phyloP scores from a whole-genome alignment of 2,888 invertebrate species.

The Chrysolina haemoptera region DNA sequence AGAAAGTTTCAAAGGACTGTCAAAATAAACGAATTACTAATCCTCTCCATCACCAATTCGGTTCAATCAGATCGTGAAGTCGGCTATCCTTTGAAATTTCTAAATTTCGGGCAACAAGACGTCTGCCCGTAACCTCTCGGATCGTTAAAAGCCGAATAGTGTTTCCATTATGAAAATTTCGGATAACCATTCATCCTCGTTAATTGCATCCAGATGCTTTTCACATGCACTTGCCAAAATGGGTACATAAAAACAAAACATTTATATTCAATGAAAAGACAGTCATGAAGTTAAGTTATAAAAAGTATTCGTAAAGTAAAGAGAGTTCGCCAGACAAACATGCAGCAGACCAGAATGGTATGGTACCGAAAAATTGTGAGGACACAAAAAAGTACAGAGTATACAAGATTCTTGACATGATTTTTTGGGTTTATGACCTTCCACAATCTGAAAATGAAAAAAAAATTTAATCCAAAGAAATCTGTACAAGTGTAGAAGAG shows the following conservation, averaged over 20 bases:
- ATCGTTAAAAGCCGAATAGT: slow-evolving; percentile 14
- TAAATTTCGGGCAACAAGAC: slow-evolving; percentile 4
- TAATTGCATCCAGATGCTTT: slow-evolving; percentile 8
- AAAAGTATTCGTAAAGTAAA: not conserved
- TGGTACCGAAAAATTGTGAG: no score
- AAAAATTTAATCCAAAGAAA: no score
- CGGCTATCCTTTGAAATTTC: slow-evolving; percentile 14
- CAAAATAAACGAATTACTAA: not conserved
- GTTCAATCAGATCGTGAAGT: not conserved
- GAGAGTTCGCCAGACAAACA: not conserved
- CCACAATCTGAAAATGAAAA: no score
- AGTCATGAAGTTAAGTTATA: not conserved
- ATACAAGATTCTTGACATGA: no score
- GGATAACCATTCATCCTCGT: slow-evolving; percentile 15
- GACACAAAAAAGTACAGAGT: no score
- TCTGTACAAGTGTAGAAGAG: no score
- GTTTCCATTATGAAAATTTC: slow-evolving; percentile 16
- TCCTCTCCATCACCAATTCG: not conserved
- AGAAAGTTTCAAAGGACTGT: not conserved
- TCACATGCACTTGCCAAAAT: slow-evolving; percentile 13
- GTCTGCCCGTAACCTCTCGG: slow-evolving; percentile 8
- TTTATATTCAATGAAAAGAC: not conserved
- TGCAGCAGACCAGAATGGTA: no score
- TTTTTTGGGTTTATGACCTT: no score
- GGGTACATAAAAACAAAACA: not conserved